Evolutionary conservation across 2,797 vertebrate genomes (phyloP).

Genomic region (Lophotriccus pileatus): DNA sequence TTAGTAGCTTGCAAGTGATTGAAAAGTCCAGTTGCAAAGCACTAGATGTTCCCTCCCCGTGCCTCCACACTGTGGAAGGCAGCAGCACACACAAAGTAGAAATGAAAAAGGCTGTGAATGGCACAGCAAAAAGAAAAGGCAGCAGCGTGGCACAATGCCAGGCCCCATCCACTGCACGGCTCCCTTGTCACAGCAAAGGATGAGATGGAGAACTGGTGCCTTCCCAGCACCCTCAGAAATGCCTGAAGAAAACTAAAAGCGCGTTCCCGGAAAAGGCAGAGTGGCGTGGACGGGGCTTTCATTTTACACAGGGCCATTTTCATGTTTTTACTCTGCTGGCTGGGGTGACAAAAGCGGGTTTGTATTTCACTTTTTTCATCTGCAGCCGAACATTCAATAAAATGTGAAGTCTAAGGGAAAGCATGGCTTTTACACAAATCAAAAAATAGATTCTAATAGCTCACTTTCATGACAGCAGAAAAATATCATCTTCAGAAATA

Average conservation of each 20-base stretch:
- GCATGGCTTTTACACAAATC: background rate
- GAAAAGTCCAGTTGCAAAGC: constrained; percentile 56
- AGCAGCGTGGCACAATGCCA: background rate
- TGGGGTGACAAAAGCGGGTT: background rate
- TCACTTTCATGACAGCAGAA: background rate
- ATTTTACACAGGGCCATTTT: constrained; percentile 21
- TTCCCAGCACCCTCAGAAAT: background rate
- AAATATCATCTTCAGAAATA: background rate
- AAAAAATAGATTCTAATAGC: constrained; percentile 17
- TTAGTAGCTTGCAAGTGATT: constrained; percentile 56
- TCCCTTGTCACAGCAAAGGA: background rate
- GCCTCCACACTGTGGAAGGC: constrained; percentile 17
- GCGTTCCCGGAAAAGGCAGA: background rate
- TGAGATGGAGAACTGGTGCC: background rate
- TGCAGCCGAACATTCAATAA: background rate
- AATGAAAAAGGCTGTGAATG: constrained; percentile 7
- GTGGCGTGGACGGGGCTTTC: background rate
- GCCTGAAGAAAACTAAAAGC: background rate
- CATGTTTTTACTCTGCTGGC: background rate
- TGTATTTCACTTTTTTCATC: constrained; percentile 20
- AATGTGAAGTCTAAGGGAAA: background rate
- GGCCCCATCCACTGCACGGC: background rate
- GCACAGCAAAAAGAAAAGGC: background rate
- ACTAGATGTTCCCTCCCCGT: constrained; percentile 16
- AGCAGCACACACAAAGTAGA: constrained; percentile 31